Conservation (phyloP, 2,797 vertebrate genomes). For the Pygocentrus nattereri region DNA sequence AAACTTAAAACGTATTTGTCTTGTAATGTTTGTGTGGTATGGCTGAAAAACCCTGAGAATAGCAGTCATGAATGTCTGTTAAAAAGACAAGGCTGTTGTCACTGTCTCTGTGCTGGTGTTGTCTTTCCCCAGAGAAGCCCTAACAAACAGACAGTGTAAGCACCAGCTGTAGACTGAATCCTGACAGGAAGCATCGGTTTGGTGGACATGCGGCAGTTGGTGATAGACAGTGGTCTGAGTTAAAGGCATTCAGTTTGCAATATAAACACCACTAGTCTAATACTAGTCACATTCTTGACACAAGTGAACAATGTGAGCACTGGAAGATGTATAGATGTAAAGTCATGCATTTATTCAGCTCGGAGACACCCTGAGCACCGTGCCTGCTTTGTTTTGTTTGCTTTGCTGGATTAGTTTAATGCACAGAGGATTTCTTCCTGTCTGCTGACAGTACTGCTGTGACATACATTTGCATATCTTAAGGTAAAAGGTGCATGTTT, state of each 20-base stretch:
- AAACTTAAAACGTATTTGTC: conserved; percentile 11
- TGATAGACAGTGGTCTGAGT: conserved; percentile 16
- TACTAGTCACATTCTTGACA: conserved; percentile 5
- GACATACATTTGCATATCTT: neutral
- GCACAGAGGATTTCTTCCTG: neutral
- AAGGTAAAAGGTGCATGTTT: neutral
- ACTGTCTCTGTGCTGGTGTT: conserved; percentile 24
- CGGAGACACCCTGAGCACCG: neutral
- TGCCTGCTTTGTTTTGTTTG: too few relatives aligned
- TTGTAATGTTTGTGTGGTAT: neutral
- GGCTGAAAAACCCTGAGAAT: neutral
- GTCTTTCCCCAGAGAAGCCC: conserved; percentile 26
- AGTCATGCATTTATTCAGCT: neutral
- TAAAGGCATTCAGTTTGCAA: neutral
- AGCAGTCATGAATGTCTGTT: conserved; percentile 17
- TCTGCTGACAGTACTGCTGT: neutral
- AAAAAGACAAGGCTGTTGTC: conserved; percentile 8
- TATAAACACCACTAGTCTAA: neutral
- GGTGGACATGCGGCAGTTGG: conserved; percentile 8
- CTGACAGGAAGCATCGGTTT: conserved; percentile 29
- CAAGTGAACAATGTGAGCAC: neutral
- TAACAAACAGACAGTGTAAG: conserved; percentile 15
- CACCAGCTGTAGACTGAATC: neutral
- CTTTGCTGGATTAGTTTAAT: neutral
- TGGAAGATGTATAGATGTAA: neutral